Evolutionary conservation across 2,888 invertebrate genomes (phyloP), one percentile per base, ranked within the genome.

Genomic region (Lycocerus yunnanus): DNA sequence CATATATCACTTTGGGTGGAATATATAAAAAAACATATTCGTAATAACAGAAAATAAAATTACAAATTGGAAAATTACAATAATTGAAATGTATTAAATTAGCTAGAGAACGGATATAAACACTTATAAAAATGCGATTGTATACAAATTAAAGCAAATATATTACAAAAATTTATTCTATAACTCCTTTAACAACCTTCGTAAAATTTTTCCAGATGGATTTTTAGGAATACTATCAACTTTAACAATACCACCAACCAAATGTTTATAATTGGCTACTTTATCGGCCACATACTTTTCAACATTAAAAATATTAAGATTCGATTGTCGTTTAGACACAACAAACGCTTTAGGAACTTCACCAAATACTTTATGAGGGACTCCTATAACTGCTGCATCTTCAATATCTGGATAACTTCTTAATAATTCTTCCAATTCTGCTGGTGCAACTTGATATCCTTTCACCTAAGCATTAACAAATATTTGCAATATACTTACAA

Each of bases 351-450:
- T 90, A 0, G 95, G 95, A 5, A 91, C 89, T 85, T 95, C 95
- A 3, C 95, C 95, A 21, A 88, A 88, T 13, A 87, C 85, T 0
- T 88, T 86, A 82, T 95, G 91, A 0, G 92, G 91, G 15, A 94
- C 86, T 0, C 95, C 95, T 77, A 96, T 88, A 0, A 97, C 96
- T 0, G 94, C 96, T 0, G 93, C 94, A 81, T 97, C 97, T 6
- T 89, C 85, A 0, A 97, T 89, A 21, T 89, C 90, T 0, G 94
- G 93, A 85, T 94, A 93, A 43, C 90, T 89, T 75, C 93, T 89
- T 1, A 95, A 83, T 8, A 94, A 82, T 68, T 89, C 91, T 85
- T 97, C 96, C 16, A 97, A 85, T 85, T 97, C 96, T 0, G 96
- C 95, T 16, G 96, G 96, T 8, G 96, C 91, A 3, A 96, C 96